Evolutionary conservation across 2,888 invertebrate genomes (phyloP).

Genomic region (Melanostoma mellinum): DNA sequence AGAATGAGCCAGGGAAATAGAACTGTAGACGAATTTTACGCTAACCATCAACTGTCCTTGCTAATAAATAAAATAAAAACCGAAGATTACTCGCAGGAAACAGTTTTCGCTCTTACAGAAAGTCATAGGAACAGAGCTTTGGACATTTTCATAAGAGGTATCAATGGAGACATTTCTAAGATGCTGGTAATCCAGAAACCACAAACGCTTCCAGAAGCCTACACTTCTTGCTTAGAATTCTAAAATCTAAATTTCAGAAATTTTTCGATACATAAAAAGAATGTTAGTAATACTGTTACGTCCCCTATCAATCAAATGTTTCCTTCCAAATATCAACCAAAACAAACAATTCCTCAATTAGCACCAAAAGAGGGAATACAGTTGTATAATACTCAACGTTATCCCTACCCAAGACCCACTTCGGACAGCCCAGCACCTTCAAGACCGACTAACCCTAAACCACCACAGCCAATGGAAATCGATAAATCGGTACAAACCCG

Average conservation of each 20-base stretch:
- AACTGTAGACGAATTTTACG: slow-evolving; percentile 35
- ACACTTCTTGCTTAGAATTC: slow-evolving; percentile 43
- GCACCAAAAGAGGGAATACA: slow-evolving; percentile 4
- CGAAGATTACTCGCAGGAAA: slow-evolving; percentile 21
- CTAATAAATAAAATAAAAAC: slow-evolving; percentile 43
- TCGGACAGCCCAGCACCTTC: not conserved
- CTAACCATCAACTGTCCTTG: slow-evolving; percentile 31
- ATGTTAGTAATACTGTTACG: slow-evolving; percentile 12
- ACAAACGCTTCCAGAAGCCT: slow-evolving; percentile 49
- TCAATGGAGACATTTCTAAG: slow-evolving; percentile 48
- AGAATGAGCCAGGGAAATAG: slow-evolving; percentile 6
- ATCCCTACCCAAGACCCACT: slow-evolving; percentile 1
- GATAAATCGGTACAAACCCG: slow-evolving; percentile 33
- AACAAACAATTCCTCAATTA: not conserved
- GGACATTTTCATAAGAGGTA: slow-evolving; percentile 44
- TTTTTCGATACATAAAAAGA: slow-evolving; percentile 11
- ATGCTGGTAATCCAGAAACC: slow-evolving; percentile 53
- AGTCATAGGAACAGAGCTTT: slow-evolving; percentile 39
- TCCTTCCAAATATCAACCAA: not conserved
- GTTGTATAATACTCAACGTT: slow-evolving; percentile 23
- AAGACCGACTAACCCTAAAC: slow-evolving; percentile 31
- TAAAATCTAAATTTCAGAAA: slow-evolving; percentile 40
- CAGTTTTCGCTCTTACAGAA: not conserved
- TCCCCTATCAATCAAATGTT: slow-evolving; percentile 37
- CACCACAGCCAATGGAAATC: slow-evolving; percentile 27